A percentile compares a stretch with the other conserved stretches of the same genome.
phyloP scores from a whole-genome alignment of 1,140 invertebrate genomes.

The Maconellicoccus hirsutus region DNA sequence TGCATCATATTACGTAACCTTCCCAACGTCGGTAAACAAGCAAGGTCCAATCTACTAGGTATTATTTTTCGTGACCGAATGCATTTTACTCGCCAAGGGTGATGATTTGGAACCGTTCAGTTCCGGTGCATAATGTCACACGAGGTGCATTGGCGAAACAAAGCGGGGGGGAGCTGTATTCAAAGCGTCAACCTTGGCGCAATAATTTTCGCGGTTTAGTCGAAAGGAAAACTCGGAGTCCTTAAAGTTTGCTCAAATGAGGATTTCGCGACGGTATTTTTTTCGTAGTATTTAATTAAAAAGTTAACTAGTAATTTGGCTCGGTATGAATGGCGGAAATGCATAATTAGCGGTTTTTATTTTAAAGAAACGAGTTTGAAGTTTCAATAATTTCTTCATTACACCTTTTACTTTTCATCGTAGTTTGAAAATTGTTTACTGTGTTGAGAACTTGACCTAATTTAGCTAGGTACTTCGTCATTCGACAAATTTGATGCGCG shows the following conservation, averaged over 20 bases:
- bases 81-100: slow-evolving; percentile 15
- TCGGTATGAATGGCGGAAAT: background rate
- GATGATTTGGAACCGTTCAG: slow-evolving; percentile 18
- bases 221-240: background rate
- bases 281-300: background rate
- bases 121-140: slow-evolving; percentile 9
- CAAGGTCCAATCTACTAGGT: slow-evolving; percentile 12
- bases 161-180: background rate
- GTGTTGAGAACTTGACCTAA: background rate
- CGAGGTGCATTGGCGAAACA: background rate
- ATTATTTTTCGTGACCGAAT: slow-evolving; percentile 21
- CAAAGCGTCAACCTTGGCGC: background rate
- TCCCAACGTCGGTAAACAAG: background rate
- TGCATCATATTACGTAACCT: slow-evolving; percentile 11
- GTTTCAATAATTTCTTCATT: too few relatives aligned
- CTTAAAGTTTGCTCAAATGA: background rate
- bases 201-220: background rate
- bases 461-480: background rate
- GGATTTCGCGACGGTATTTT: background rate
- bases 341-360: background rate
- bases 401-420: background rate
- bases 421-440: background rate
- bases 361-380: too few relatives aligned
- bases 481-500: too few relatives aligned
- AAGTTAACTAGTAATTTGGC: background rate